phyloP scores from a whole-genome alignment of 2,888 invertebrate species.

The Stegophylla sp. region DNA sequence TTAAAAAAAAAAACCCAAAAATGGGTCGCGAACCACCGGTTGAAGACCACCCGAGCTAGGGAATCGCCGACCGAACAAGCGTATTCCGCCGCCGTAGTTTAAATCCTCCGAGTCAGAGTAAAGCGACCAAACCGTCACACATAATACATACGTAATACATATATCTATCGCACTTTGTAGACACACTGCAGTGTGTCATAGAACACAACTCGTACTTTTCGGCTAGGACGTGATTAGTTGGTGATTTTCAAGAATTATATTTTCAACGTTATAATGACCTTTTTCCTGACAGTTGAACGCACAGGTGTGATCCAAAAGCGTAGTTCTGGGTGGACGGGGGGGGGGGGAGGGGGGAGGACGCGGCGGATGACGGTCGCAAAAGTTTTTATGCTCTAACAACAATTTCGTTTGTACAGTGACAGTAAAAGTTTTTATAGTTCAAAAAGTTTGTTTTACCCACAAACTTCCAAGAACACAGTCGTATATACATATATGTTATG shows the following conservation, averaged over 20 bases:
- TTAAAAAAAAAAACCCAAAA: no score
- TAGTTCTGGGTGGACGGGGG: background rate
- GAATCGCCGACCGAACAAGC: no score
- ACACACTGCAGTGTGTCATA: background rate
- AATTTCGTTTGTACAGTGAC: conserved; percentile 11
- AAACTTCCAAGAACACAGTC: background rate
- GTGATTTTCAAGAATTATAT: background rate
- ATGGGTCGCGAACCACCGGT: no score
- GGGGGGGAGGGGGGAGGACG: background rate
- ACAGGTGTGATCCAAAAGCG: background rate
- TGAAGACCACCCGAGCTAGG: no score
- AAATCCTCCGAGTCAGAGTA: no score
- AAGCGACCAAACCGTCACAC: no score
- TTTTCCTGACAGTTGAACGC: background rate
- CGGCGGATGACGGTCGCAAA: background rate
- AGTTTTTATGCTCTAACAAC: conserved; percentile 28
- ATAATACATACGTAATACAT: no score
- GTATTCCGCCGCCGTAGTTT: no score
- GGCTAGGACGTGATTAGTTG: background rate
- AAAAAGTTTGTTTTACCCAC: conserved; percentile 13
- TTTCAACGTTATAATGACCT: background rate
- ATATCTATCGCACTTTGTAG: no score
- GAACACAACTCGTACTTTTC: background rate
- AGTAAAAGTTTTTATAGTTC: conserved; percentile 9
- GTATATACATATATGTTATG: background rate